Evolutionary conservation across 2,113 vertebrate genomes (phyloP), one percentile per base, ranked within the genome.

Genomic region (Sinosuthora webbiana): DNA sequence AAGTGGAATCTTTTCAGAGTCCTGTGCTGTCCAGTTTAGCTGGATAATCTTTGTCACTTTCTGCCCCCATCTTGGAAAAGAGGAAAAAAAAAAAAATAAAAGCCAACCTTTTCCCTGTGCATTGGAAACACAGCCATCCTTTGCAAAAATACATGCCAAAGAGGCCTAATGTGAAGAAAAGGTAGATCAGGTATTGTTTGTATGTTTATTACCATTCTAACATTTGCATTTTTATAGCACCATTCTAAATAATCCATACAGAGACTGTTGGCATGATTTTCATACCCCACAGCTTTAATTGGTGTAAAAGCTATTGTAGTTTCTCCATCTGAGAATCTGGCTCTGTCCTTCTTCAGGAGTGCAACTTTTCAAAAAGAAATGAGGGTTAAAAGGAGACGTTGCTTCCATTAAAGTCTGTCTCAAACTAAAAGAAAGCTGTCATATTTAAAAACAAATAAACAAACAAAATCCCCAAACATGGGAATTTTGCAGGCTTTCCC

Each of bases 381-480:
- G 22, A 55, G 41, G 11, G 57, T 87, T 87, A 80, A 94, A 93
- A 87, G 45, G n/a, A 60, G 15, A 37, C 2, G 20, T 39, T 78
- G 1, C 12, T 83, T 91, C 25, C 8, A 35, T 57, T 93, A 50
- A 70, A 55, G 20, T 64, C 52, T 89, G n/a, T 30, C 44, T 95
- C 49, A 78, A 79, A 50, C 18, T 42, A 73, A 91, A 93, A 82
- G 12, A 53, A 91, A 87, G 37, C 45, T 93, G 83, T 89, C 83
- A 84, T 75, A 65, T 77, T 86, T 47, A 25, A 85, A 82, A 76
- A 55, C 3, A 83, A 93, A 19, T 3, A 81, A 65, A 12, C 1
- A 82, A 94, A 63, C 3, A 67, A 56, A 60, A 49, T 33, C 20
- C 57, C 15, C 15, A 47, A 92, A 85, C 11, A 50, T 33, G 15